A percentile compares a stretch with the other conserved stretches of the same genome.
Evolutionary conservation across 2,888 invertebrate species (phyloP).

Genomic region (Xylophagus ater): DNA sequence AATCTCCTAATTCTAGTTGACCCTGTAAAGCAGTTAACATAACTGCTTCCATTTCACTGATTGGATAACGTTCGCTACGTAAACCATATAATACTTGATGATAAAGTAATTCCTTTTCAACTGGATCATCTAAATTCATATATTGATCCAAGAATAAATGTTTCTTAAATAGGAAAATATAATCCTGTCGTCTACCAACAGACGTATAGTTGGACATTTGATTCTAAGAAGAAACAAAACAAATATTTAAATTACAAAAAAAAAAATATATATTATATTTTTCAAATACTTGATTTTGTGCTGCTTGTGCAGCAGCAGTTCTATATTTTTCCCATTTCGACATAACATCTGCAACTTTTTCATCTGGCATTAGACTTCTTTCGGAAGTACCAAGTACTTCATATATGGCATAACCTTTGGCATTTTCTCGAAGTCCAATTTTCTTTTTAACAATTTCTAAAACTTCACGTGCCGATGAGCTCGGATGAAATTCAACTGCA

Average conservation of each 20-base stretch:
- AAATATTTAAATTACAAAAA: conserved; percentile 6
- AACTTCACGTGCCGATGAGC: conserved; percentile 81
- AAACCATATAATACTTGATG: conserved; percentile 88
- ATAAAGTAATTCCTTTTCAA: conserved; percentile 87
- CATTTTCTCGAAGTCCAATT: conserved; percentile 53
- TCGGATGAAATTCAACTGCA: conserved; percentile 89
- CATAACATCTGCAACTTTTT: conserved; percentile 88
- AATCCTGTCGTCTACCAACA: conserved; percentile 47
- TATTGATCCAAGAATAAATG: conserved; percentile 71
- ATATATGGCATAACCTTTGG: conserved; percentile 75
- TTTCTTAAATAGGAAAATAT: conserved; percentile 68
- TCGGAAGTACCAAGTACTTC: conserved; percentile 83
- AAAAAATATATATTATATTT: conserved; percentile 1
- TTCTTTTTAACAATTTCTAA: conserved; percentile 78
- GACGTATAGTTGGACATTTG: conserved; percentile 40
- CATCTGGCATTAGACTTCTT: conserved; percentile 69
- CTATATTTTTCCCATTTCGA: conserved; percentile 90
- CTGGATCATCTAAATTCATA: conserved; percentile 68
- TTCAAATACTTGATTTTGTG: conserved; percentile 27
- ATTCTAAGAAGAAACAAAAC: conserved; percentile 21
- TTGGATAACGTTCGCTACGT: conserved; percentile 81
- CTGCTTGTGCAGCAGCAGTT: conserved; percentile 53
- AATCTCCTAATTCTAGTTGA: conserved; percentile 84
- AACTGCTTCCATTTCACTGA: conserved; percentile 89
- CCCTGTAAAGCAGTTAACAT: conserved; percentile 90